phyloP scores from a whole-genome alignment of 1,140 invertebrate species.

The Battus philenor region DNA sequence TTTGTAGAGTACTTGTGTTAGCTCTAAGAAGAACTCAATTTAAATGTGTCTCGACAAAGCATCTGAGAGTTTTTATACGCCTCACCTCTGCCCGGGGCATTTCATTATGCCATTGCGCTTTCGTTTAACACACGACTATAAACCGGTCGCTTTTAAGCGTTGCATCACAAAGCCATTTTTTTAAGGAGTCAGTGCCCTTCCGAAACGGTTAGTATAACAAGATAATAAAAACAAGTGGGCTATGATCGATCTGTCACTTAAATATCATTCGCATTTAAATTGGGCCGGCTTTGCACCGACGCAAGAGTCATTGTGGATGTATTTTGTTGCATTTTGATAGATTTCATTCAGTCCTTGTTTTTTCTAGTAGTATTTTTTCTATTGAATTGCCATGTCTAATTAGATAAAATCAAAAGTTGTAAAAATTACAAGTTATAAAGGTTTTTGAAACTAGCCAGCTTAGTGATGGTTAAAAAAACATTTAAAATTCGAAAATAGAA shows the following conservation, averaged over 20 bases:
- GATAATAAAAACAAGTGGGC: background rate
- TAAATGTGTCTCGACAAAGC: constrained; percentile 48
- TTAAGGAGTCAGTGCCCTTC: constrained; percentile 5
- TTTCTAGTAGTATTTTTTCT: too few relatives aligned
- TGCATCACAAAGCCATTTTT: constrained; percentile 4
- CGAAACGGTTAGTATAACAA: background rate
- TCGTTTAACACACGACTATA: constrained; percentile 8
- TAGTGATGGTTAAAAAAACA: too few relatives aligned
- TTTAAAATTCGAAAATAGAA: too few relatives aligned
- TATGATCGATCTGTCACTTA: constrained; percentile 14
- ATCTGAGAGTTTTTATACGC: constrained; percentile 51
- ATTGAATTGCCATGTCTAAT: too few relatives aligned
- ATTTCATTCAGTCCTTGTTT: too few relatives aligned
- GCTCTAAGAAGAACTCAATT: constrained; percentile 50
- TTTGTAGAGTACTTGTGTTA: constrained; percentile 37
- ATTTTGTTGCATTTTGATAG: too few relatives aligned
- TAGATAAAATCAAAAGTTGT: too few relatives aligned
- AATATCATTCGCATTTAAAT: constrained; percentile 16
- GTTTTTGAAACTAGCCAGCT: too few relatives aligned
- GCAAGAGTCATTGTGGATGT: background rate
- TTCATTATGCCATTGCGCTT: constrained; percentile 32
- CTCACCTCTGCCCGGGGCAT: constrained; percentile 34
- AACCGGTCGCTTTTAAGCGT: constrained; percentile 12
- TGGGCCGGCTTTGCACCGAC: constrained; percentile 7
- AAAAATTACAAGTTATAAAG: too few relatives aligned